Percentiles rank a stretch among this genome's conserved stretches.
These are phyloP conservation scores for Chironomus striatipennis DNA, from an alignment of 1,140 invertebrate species.

Conservation along the genomic window DNA sequence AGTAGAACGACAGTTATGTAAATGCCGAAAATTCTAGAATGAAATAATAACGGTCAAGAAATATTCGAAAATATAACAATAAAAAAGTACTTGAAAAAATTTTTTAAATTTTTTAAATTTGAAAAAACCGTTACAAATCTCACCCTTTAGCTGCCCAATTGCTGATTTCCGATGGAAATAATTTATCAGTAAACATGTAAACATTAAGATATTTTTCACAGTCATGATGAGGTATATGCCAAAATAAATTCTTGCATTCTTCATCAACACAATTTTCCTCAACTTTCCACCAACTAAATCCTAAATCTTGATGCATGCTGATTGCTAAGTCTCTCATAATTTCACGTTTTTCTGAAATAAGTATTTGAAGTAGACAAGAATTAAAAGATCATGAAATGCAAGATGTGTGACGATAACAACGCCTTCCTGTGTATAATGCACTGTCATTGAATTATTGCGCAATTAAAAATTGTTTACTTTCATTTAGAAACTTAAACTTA, in stretches of 20 bases:
- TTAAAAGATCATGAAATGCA: background rate
- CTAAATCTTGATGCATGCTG: slow-evolving; percentile 35
- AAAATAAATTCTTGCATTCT: background rate
- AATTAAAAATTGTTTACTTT: background rate
- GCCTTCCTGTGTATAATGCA: background rate
- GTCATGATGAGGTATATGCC: background rate
- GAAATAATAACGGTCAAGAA: slow-evolving; percentile 32
- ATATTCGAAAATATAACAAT: slow-evolving; percentile 19
- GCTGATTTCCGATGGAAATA: slow-evolving; percentile 81
- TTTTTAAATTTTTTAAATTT: no score
- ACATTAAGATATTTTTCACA: slow-evolving; percentile 55
- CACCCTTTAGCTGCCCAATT: slow-evolving; percentile 90
- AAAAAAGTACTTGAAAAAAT: slow-evolving; percentile 25
- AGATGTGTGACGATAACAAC: background rate
- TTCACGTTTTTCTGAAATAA: slow-evolving; percentile 29
- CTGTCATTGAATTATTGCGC: background rate
- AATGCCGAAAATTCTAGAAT: slow-evolving; percentile 87
- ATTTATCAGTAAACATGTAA: slow-evolving; percentile 88
- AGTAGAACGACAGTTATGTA: slow-evolving; percentile 96
- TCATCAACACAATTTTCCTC: background rate
- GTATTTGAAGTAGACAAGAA: background rate
- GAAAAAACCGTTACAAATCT: no score
- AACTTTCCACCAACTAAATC: slow-evolving; percentile 26
- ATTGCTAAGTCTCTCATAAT: slow-evolving; percentile 35
- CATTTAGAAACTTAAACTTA: no score